Conservation (phyloP, 2,888 invertebrate genomes). For the Nasonia oneida region DNA sequence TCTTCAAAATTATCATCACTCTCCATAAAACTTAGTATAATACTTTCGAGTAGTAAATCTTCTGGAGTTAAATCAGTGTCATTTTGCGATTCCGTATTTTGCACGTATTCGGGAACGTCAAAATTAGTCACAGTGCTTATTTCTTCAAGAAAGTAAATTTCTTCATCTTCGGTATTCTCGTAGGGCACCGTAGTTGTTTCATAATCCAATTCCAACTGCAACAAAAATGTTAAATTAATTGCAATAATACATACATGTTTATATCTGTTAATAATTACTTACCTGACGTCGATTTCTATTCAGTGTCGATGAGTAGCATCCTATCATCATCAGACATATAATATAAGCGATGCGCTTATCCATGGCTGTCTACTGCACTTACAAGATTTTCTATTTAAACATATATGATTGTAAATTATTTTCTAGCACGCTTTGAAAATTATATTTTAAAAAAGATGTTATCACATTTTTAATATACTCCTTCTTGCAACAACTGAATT, state of each 20-base stretch:
- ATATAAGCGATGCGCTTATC: background rate
- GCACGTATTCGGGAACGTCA: background rate
- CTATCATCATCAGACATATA: background rate
- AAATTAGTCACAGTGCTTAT: background rate
- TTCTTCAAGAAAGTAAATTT: background rate
- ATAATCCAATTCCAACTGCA: background rate
- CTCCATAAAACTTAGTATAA: background rate
- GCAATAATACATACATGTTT: background rate
- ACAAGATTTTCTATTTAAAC: background rate
- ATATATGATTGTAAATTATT: no score
- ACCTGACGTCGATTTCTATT: slow-evolving; percentile 28
- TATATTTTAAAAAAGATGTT: no score
- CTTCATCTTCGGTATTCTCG: background rate
- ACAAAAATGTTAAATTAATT: background rate
- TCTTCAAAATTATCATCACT: background rate
- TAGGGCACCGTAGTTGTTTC: background rate
- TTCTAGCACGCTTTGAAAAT: no score
- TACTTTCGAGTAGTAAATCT: background rate
- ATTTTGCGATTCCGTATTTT: background rate
- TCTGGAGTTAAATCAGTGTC: background rate
- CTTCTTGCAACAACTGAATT: no score
- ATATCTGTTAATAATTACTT: background rate
- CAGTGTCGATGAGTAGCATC: background rate
- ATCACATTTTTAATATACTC: no score
- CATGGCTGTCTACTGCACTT: background rate